Conservation (phyloP, 2,888 invertebrate genomes). For the Caradrina kadenii region DNA sequence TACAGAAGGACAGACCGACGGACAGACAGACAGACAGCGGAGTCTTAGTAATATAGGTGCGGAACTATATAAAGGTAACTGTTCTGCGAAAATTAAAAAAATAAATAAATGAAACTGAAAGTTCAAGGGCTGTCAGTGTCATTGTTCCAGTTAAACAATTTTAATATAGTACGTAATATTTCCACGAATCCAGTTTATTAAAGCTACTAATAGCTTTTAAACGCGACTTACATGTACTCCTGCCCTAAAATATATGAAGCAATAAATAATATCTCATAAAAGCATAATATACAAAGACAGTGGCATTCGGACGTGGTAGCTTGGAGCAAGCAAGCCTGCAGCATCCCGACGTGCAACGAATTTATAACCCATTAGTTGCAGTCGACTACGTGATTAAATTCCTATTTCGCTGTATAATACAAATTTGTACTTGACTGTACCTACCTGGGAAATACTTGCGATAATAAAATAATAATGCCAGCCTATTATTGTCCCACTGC, state of each 20-base stretch:
- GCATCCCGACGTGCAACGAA: conserved; percentile 66
- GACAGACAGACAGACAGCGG: too few relatives aligned
- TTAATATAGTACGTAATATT: too few relatives aligned
- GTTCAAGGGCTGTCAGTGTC: too few relatives aligned
- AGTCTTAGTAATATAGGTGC: too few relatives aligned
- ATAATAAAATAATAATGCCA: background rate
- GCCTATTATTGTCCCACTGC: too few relatives aligned
- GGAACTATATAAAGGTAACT: too few relatives aligned
- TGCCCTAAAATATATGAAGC: background rate
- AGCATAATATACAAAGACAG: conserved; percentile 31
- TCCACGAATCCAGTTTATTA: too few relatives aligned
- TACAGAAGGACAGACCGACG: too few relatives aligned
- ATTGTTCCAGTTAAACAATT: too few relatives aligned
- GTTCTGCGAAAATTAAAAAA: too few relatives aligned
- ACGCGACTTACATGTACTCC: background rate
- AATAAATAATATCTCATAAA: conserved; percentile 21
- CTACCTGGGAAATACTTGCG: conserved; percentile 22
- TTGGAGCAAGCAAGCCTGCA: conserved; percentile 33
- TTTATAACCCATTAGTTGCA: conserved; percentile 65
- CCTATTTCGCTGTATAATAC: conserved; percentile 54
- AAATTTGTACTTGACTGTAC: conserved; percentile 47
- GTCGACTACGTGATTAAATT: conserved; percentile 68
- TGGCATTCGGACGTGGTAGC: conserved; percentile 38
- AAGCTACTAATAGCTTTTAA: too few relatives aligned
- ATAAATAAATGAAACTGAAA: too few relatives aligned